Evolutionary conservation across 2,888 invertebrate species (phyloP).

Genomic region (Andrena marginata): DNA sequence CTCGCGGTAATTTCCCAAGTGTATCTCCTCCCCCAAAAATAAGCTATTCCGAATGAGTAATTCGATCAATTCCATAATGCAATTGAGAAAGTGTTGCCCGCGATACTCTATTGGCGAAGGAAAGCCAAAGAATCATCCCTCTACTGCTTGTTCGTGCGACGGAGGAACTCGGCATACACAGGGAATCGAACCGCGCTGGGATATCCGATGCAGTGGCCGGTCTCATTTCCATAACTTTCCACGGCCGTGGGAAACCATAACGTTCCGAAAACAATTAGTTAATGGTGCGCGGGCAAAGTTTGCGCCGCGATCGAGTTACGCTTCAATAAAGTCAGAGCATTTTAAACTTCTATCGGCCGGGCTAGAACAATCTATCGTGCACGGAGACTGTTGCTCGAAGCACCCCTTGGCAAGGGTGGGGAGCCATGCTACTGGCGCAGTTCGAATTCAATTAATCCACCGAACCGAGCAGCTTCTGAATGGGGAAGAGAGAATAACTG

Average conservation of each 20-base stretch:
- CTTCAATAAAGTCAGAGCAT: constrained; percentile 44
- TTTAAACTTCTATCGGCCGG: constrained; percentile 33
- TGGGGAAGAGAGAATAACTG: not conserved
- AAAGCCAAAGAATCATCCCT: not conserved
- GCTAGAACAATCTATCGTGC: constrained; percentile 6
- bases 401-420: not conserved
- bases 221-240: constrained; percentile 52
- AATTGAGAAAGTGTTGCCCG: not conserved
- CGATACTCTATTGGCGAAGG: constrained; percentile 1
- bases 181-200: constrained; percentile 35
- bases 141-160: not conserved
- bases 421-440: not conserved
- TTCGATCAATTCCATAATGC: not conserved
- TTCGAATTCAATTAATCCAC: constrained; percentile 10
- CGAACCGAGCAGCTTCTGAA: not conserved
- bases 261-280: constrained; percentile 55
- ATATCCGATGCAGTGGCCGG: constrained; percentile 35
- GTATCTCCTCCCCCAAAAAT: not conserved
- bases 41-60: not conserved
- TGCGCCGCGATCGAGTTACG: constrained; percentile 43
- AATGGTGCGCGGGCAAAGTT: constrained; percentile 48
- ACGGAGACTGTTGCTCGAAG: constrained; percentile 27
- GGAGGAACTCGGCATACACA: constrained; percentile 9
- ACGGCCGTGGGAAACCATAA: constrained; percentile 28
- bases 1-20: not conserved